These are phyloP conservation scores for Excalfactoria chinensis DNA, from an alignment of 2,113 vertebrate genomes.

Conservation along the genomic window DNA sequence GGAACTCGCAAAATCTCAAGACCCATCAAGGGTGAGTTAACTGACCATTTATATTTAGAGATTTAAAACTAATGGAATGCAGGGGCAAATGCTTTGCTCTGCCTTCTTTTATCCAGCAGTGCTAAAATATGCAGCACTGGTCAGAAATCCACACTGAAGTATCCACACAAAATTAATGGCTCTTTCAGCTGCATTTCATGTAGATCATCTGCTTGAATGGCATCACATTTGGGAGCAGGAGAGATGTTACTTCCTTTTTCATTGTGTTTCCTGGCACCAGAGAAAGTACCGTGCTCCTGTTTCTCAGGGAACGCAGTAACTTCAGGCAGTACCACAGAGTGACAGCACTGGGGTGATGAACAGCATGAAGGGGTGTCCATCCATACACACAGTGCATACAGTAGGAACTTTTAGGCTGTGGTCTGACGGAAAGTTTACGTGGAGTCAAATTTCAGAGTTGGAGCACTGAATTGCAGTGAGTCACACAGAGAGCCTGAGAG, in stretches of 20 bases:
- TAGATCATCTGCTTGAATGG: background rate
- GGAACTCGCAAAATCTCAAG: background rate
- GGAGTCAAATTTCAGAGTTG: conserved; percentile 76
- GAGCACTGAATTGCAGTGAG: conserved; percentile 64
- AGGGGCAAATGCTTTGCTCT: background rate
- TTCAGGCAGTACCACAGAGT: background rate
- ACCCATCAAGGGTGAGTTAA: background rate
- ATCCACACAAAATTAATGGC: background rate
- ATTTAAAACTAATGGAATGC: background rate
- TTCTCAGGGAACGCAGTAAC: background rate
- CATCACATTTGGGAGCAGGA: background rate
- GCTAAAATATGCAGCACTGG: background rate
- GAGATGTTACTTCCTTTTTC: background rate
- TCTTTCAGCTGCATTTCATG: background rate
- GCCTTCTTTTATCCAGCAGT: background rate
- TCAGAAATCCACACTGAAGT: background rate
- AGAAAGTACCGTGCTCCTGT: background rate
- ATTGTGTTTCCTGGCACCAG: background rate
- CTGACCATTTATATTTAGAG: background rate
- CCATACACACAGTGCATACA: background rate
- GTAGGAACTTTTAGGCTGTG: conserved; percentile 44
- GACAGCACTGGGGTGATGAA: background rate
- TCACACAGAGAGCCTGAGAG: conserved; percentile 74
- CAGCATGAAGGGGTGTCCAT: background rate
- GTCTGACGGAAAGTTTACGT: conserved; percentile 44